phyloP scores from a whole-genome alignment of 2,888 invertebrate genomes.

The Phymatocera aterrima region DNA sequence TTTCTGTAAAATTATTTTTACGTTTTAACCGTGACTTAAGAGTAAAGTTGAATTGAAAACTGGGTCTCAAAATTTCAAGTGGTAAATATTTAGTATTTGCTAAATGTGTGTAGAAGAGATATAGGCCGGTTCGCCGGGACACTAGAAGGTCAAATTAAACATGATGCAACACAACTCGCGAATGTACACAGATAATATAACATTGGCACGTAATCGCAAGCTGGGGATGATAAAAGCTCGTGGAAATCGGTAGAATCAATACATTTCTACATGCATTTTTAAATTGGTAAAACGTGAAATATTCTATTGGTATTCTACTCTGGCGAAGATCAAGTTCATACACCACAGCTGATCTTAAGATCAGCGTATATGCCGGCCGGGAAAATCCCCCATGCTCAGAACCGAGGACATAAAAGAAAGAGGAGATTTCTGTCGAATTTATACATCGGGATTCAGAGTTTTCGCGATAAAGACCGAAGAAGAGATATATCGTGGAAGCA shows the following conservation, averaged over 20 bases:
- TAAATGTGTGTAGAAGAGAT: conserved; percentile 13
- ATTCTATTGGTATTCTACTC: neutral
- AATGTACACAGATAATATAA: conserved; percentile 15
- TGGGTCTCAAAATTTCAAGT: neutral
- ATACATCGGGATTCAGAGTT: neutral
- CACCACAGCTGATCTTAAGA: conserved; percentile 53
- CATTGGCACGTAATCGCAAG: neutral
- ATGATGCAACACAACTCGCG: conserved; percentile 34
- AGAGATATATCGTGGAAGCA: conserved; percentile 42
- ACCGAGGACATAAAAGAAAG: neutral
- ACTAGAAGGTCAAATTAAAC: conserved; percentile 41
- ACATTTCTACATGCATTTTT: too few species aligned
- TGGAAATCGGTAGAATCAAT: neutral
- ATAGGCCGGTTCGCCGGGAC: conserved; percentile 41
- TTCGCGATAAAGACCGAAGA: neutral
- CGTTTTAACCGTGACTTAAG: neutral
- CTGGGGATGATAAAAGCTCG: neutral
- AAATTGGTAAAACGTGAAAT: too few species aligned
- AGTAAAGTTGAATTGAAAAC: neutral
- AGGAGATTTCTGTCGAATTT: neutral
- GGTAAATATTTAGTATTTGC: conserved; percentile 23
- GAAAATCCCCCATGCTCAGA: conserved; percentile 4
- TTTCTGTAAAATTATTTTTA: neutral
- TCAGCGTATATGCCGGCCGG: conserved; percentile 54
- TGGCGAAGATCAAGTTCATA: conserved; percentile 18